Evolutionary conservation across 2,888 invertebrate species (phyloP), one percentile per base, ranked within the genome.

Genomic region (Merodon equestris): DNA sequence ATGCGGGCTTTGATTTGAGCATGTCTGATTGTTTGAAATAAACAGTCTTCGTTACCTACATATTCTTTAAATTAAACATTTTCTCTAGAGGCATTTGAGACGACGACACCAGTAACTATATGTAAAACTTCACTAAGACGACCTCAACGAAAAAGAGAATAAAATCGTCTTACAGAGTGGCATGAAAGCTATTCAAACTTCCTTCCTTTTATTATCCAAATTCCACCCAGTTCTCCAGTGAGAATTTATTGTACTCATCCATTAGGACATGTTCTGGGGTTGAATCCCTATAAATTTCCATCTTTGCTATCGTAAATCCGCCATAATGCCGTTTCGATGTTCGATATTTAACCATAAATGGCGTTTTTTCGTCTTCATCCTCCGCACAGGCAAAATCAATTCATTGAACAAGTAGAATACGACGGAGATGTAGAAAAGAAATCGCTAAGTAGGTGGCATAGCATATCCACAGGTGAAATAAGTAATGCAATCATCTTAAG

Each of bases 401-500:
- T 71, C 48, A 61, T 18, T 34, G 36, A 44, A 10, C 27, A 60
- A 19, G 9, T n/a, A 13, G 10, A n/a, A 50, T 2, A 27, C 27
- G 27, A 7, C 7, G 27, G 27, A 7, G 7, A 27, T 4, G 7
- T 27, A 14, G 27, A 10, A 15, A 51, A 19, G 14, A 15, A 19
- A 7, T 2, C 7, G 27, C 3, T 27, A 15, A 12, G 19, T 10
- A 34, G 2, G 2, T 42, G 14, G 38, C 48, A 12, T 47, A n/a
- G 10, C 13, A 48, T 18, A 61, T 71, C 56, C 50, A 71, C 71
- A 72, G 72, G 72, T 72, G 64, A 64, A 56, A 53, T 72, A 72
- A 57, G 57, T 72, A 72, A 72, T 72, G 64, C 72, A 72, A 72
- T 72, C 64, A 64, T 64, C 64, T 72, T 72, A 72, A 72, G 72